phyloP scores from a whole-genome alignment of 1,140 invertebrate genomes.

The Zaprionus ornatus region DNA sequence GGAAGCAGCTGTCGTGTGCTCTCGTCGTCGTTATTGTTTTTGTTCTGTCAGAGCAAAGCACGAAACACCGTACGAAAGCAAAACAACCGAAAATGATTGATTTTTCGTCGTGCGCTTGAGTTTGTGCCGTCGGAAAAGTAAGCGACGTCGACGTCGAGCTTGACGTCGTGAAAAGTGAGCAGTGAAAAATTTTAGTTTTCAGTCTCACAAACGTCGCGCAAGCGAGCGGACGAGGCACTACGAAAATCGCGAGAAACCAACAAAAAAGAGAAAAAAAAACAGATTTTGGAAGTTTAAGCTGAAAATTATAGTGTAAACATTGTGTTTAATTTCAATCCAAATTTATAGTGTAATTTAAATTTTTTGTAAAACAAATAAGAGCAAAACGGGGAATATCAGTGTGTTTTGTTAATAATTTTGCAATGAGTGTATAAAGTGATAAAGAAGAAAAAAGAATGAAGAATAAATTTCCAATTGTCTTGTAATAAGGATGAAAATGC shows the following conservation, averaged over 20 bases:
- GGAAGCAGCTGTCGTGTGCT: constrained; percentile 54
- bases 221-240: constrained; percentile 61
- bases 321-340: constrained; percentile 40
- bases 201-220: constrained; percentile 69
- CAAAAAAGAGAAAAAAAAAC: constrained; percentile 8
- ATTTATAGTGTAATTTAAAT: constrained; percentile 51
- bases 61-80: constrained; percentile 69
- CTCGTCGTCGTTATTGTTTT: constrained; percentile 34
- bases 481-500: constrained; percentile 33
- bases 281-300: constrained; percentile 41
- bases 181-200: constrained; percentile 60
- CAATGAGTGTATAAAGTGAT: constrained; percentile 18
- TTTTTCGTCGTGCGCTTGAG: constrained; percentile 62
- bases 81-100: constrained; percentile 76
- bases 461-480: constrained; percentile 9
- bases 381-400: background rate
- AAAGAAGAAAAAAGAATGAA: background rate
- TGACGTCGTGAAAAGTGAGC: constrained; percentile 45
- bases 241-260: constrained; percentile 7
- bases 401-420: background rate
- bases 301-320: constrained; percentile 70
- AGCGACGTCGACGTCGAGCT: constrained; percentile 42
- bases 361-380: constrained; percentile 8
- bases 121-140: constrained; percentile 58
- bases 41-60: constrained; percentile 46